A percentile compares a stretch with the other conserved stretches of the same genome.
phyloP scores from a whole-genome alignment of 2,797 vertebrate species.

The Cirrhinus mrigala region DNA sequence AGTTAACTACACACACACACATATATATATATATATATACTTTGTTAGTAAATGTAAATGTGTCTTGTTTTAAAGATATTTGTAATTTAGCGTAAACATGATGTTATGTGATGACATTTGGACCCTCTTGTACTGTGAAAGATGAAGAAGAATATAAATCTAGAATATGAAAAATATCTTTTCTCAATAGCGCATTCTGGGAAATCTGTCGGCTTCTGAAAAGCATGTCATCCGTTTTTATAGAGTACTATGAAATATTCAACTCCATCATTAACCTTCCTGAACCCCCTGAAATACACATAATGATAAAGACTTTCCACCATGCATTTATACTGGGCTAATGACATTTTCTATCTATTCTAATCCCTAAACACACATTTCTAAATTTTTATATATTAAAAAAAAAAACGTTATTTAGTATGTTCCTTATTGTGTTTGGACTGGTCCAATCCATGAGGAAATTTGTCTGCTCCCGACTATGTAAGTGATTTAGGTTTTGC shows the following conservation, averaged over 20 bases:
- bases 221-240: not conserved
- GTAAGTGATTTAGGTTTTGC: not conserved
- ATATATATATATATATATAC: not conserved
- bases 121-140: not conserved
- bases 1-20: too few species aligned
- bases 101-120: not conserved
- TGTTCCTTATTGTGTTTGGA: not conserved
- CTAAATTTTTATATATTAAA: not conserved
- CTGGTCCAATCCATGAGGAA: not conserved
- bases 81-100: not conserved
- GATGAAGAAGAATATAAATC: conserved; percentile 27
- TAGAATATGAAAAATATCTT: conserved; percentile 13
- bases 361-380: not conserved
- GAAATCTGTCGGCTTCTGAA: not conserved
- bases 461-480: not conserved
- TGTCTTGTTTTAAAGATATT: too few species aligned
- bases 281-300: conserved; percentile 1
- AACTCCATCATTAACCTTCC: conserved; percentile 2
- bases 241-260: conserved; percentile 1
- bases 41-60: not conserved
- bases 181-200: not conserved
- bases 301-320: not conserved
- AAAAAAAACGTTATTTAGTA: not conserved
- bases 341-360: not conserved
- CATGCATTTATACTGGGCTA: not conserved